These are phyloP conservation scores for Diaperis boleti DNA, from an alignment of 2,888 invertebrate species.

Conservation along the genomic window DNA sequence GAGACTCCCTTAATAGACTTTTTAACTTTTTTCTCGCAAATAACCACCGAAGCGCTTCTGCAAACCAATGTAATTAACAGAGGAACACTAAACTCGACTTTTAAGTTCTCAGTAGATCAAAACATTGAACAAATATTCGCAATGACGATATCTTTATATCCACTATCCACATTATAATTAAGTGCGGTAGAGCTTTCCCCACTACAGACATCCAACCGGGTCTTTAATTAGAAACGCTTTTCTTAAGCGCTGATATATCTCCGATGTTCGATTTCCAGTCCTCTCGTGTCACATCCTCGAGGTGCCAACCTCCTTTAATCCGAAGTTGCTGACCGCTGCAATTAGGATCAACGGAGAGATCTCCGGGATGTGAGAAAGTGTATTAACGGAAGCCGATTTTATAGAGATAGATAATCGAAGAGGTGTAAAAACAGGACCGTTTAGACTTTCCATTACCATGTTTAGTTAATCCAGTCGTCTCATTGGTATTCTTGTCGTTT, in stretches of 20 bases:
- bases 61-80: too few species aligned
- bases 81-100: too few species aligned
- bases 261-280: background rate
- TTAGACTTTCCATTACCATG: constrained; percentile 15
- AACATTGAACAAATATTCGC: too few species aligned
- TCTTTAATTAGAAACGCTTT: constrained; percentile 9
- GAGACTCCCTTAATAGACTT: too few species aligned
- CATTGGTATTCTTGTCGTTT: constrained; percentile 41
- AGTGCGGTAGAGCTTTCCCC: too few species aligned
- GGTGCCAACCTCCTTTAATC: constrained; percentile 19
- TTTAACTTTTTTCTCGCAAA: too few species aligned
- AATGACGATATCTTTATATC: too few species aligned
- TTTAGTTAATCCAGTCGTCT: constrained; percentile 38
- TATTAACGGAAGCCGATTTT: constrained; percentile 20
- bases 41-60: too few species aligned
- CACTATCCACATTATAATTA: too few species aligned
- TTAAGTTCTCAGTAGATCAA: too few species aligned
- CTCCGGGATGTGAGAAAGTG: constrained; percentile 17
- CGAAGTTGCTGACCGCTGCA: constrained; percentile 30
- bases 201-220: too few species aligned
- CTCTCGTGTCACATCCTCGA: background rate
- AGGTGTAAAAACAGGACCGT: constrained; percentile 19
- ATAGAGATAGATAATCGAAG: constrained; percentile 25
- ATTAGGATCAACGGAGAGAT: constrained; percentile 14
- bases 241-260: background rate